Evolutionary conservation across 2,113 vertebrate genomes (phyloP).

Genomic region (Bathybates hornii): DNA sequence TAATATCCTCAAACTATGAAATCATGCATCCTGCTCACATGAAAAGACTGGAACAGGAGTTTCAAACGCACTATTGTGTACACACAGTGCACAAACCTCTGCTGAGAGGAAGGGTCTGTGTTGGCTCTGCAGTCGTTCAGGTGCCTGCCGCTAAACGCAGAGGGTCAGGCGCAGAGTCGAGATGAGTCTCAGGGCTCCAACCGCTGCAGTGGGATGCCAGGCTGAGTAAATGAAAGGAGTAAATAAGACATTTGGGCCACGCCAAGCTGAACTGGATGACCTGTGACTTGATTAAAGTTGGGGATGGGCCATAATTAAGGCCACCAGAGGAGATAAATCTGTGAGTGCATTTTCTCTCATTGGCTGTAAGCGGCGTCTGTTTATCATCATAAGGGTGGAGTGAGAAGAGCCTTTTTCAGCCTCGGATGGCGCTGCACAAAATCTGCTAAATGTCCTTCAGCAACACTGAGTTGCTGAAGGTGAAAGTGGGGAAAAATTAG

Average conservation of each 20-base stretch:
- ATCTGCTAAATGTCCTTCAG: neutral
- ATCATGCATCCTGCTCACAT: neutral
- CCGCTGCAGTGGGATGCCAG: slow-evolving; percentile 19
- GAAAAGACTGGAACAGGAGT: neutral
- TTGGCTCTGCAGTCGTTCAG: neutral
- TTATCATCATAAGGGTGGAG: neutral
- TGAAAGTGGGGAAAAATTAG: neutral
- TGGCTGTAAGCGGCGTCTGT: accelerated
- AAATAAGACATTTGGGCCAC: slow-evolving; percentile 41
- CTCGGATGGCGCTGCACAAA: neutral
- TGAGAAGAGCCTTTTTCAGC: neutral
- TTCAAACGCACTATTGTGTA: neutral
- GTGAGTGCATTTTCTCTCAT: neutral
- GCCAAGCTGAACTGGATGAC: slow-evolving; percentile 30
- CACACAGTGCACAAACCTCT: neutral
- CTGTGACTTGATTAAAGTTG: neutral
- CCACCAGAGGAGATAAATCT: neutral
- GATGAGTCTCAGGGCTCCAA: neutral
- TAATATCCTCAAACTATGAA: neutral
- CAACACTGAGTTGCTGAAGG: neutral
- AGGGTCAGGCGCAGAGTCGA: slow-evolving; percentile 1
- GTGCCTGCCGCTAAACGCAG: slow-evolving; percentile 9
- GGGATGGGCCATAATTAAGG: neutral
- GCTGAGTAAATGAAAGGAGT: slow-evolving; percentile 27
- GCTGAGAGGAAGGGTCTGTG: neutral